These are phyloP conservation scores for Tenebrio molitor DNA, from an alignment of 1,140 invertebrate species.

Conservation along the genomic window DNA sequence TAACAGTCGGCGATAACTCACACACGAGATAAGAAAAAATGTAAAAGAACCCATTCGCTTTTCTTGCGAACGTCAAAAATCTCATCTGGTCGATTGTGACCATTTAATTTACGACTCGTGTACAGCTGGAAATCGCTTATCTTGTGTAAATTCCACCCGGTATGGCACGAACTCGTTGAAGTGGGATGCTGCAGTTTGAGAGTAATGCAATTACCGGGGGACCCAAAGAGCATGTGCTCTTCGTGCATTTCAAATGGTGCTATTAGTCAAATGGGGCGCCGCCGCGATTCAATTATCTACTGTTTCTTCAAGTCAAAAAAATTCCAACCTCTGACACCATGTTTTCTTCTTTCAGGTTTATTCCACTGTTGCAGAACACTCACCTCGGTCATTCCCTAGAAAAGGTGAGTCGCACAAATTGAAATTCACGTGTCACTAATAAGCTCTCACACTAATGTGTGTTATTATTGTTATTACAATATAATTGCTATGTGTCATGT, in stretches of 20 bases:
- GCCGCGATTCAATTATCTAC: neutral
- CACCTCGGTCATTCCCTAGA: neutral
- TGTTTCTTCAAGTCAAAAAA: no score
- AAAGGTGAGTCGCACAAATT: slow-evolving; percentile 1
- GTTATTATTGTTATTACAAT: slow-evolving; percentile 25
- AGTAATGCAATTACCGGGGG: slow-evolving; percentile 8
- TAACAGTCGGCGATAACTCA: no score
- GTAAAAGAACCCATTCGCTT: no score
- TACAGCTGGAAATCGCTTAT: slow-evolving; percentile 4
- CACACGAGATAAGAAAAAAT: no score
- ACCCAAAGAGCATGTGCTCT: neutral
- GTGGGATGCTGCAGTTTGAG: slow-evolving; percentile 11
- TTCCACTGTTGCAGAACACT: neutral
- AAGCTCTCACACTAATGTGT: slow-evolving; percentile 13
- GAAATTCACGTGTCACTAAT: slow-evolving; percentile 10
- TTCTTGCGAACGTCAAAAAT: slow-evolving; percentile 1
- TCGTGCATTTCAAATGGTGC: neutral
- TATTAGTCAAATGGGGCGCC: neutral
- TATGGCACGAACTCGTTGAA: neutral
- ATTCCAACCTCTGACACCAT: no score
- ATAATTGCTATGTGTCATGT: slow-evolving; percentile 13
- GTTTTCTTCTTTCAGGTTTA: neutral
- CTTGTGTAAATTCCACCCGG: slow-evolving; percentile 5
- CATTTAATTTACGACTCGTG: slow-evolving; percentile 1
- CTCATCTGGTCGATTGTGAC: neutral